These are phyloP conservation scores for Poecilus cupreus DNA, from an alignment of 2,888 invertebrate genomes.

Conservation along the genomic window DNA sequence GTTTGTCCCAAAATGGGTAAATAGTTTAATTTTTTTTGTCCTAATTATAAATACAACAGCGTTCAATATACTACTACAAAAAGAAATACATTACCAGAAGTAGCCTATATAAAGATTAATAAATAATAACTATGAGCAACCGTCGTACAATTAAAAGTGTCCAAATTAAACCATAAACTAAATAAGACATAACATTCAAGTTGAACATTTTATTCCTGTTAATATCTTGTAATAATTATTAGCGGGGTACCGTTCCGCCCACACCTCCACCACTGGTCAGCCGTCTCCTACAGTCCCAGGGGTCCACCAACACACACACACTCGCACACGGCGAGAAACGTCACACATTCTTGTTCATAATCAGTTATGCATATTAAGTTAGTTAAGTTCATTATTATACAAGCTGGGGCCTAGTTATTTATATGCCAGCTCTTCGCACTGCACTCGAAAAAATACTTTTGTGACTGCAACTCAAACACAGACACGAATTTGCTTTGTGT, in stretches of 20 bases:
- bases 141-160: no score
- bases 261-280: constrained; percentile 13
- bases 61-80: no score
- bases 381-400: constrained; percentile 73
- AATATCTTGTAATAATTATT: not conserved
- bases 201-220: not conserved
- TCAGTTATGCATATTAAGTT: constrained; percentile 73
- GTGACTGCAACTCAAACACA: constrained; percentile 16
- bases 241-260: not conserved
- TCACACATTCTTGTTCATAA: constrained; percentile 70
- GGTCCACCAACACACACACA: constrained; percentile 32
- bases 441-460: constrained; percentile 16
- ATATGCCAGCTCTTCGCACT: constrained; percentile 61
- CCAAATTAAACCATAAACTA: no score
- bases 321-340: constrained; percentile 50
- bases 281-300: not conserved
- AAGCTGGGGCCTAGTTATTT: constrained; percentile 55
- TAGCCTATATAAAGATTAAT: no score
- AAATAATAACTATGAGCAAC: no score
- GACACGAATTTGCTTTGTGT: not conserved
- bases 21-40: no score
- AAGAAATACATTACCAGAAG: no score
- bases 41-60: no score
- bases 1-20: no score
- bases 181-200: no score